Evolutionary conservation across 2,888 invertebrate species (phyloP), one percentile per base, ranked within the genome.

Genomic region (Aromia moschata): DNA sequence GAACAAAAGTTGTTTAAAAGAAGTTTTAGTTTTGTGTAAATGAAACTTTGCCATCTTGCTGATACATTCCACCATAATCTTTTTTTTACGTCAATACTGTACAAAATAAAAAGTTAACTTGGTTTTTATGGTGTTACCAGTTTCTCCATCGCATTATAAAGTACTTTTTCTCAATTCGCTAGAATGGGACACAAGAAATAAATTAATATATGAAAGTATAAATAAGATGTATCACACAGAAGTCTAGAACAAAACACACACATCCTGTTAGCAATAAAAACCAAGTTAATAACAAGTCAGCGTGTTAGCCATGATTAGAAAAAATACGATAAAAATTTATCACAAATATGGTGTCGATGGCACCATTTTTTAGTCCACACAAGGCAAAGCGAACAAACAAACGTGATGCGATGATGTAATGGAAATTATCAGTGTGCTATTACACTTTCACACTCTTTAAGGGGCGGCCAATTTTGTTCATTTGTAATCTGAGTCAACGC

Each of bases 401-500:
- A 56, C 55, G 56, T 56, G 60, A 60, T 47, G 60, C 47, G 54
- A 41, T 52, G 41, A 41, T 52, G 41, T 17, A 38, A 52, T 52
- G 51, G 17, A 10, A 53, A 58, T 57, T 65, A 77, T 77, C 77
- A 77, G 78, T 76, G 74, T 76, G 79, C 75, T 78, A 79, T 78
- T 78, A 78, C 79, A 78, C 77, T 72, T 44, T 59, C 51, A 18
- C 18, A 9, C 76, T 77, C 75, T 71, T 33, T 55, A 54, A 40
- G 31, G 25, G 12, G 37, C 14, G 12, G 40, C 67, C 59, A 41
- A 41, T 59, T 18, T 49, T 46, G 47, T 83, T 86, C 84, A 86
- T 82, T 85, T 82, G 75, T 86, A 86, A 81, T 86, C 86, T 70
- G 81, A 82, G 59, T 86, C 86, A 73, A 86, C 86, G 79, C 80